Base-by-base conservation (phyloP, 2,797 vertebrate species). In the Enteromius paludinosus region DNA sequence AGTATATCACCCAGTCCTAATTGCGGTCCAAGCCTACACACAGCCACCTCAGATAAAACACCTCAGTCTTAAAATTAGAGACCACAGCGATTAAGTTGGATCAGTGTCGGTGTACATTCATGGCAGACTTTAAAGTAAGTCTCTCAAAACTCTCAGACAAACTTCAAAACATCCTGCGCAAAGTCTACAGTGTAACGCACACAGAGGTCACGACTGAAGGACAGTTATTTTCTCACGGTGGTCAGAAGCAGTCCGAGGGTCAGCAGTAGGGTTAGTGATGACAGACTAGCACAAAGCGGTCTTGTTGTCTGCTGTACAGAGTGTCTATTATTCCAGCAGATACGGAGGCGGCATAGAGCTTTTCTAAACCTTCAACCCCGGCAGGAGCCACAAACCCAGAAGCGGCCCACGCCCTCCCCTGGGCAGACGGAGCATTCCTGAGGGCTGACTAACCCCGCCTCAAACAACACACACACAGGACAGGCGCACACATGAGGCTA, bases 341-440 rank as follows among this genome's bases (percentile, higher is more conserved):
- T 94, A 94, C 89, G 87, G 86, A 91, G 90, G 87, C 83, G 61
- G 89, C 85, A 86, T 83, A 83, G 83, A 87, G 90, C 92, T 88
- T 81, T 83, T 90, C 89, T 91, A 92, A 94, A 92, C 92, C 92
- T 92, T 92, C 92, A 93, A 93, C 92, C 94, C 92, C 92, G 86
- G 91, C 90, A 91, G 91, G 88, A 91, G 91, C 95, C 91, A 81
- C 96, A 96, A 95, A 94, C 90, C 94, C 94, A 96, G 94, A 93
- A 91, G 91, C 92, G 91, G 92, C 95, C 95, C 94, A 95, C 95
- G 88, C 92, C 94, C 93, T 93, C 91, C 92, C 92, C 85, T 84
- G 90, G 90, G 90, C 84, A 84, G 88, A 88, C 85, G 86, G 83
- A 49, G 93, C 95, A 96, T 96, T 96, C 95, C 95, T 93, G 77